phyloP scores from a whole-genome alignment of 2,797 vertebrate species.

The Takifugu ocellatus region DNA sequence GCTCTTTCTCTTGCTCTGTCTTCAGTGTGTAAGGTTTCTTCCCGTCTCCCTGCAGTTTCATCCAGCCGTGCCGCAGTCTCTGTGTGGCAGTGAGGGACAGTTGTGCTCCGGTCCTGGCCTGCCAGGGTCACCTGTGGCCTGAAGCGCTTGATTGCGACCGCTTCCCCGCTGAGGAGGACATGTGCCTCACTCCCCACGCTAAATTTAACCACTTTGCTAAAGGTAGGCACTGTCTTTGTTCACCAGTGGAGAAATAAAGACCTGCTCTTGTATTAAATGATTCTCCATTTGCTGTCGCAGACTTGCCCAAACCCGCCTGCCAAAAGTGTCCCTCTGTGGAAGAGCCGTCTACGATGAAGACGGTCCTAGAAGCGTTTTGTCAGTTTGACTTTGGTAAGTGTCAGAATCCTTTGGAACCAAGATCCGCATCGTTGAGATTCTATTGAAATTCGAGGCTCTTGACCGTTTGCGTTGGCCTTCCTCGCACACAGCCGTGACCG shows the following conservation, averaged over 20 bases:
- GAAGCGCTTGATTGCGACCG: constrained; percentile 79
- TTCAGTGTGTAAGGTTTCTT: constrained; percentile 16
- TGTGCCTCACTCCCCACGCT: constrained; percentile 77
- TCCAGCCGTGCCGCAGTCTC: constrained; percentile 87
- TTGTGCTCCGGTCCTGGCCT: constrained; percentile 81
- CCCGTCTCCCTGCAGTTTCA: constrained; percentile 68
- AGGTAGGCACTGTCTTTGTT: constrained; percentile 69
- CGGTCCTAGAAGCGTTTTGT: constrained; percentile 80
- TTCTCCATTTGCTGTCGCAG: constrained; percentile 52
- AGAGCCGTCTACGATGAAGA: constrained; percentile 74
- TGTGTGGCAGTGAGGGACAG: constrained; percentile 82
- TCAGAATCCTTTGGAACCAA: neutral
- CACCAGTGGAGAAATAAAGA: neutral
- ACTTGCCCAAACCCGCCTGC: constrained; percentile 81
- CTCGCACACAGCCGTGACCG: constrained; percentile 76
- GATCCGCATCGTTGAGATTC: neutral
- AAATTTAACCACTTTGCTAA: constrained; percentile 75
- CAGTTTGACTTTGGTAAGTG: constrained; percentile 82
- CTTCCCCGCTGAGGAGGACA: constrained; percentile 82
- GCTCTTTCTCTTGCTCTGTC: too few relatives aligned
- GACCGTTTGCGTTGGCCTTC: neutral
- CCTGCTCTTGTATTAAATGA: neutral
- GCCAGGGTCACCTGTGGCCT: constrained; percentile 84
- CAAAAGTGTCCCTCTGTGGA: constrained; percentile 83
- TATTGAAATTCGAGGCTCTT: neutral